These are phyloP conservation scores for Helleia helle DNA, from an alignment of 2,888 invertebrate genomes.

Conservation along the genomic window DNA sequence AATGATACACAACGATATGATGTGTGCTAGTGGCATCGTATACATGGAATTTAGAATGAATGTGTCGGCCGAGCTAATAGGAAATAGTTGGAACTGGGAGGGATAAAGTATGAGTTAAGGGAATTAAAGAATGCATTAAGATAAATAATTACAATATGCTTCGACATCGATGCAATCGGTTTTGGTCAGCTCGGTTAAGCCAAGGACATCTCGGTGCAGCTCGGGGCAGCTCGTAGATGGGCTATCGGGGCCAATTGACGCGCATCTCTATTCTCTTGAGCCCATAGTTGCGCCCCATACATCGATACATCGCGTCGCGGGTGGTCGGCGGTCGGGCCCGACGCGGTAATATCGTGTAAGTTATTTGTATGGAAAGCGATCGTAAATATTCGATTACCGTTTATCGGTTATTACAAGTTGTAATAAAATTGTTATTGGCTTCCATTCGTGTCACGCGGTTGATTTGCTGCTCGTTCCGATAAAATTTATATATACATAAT, in stretches of 20 bases:
- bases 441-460: background rate
- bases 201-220: slow-evolving; percentile 10
- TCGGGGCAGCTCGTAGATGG: background rate
- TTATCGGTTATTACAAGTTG: background rate
- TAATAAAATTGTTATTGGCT: background rate
- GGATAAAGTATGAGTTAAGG: too few species aligned
- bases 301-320: background rate
- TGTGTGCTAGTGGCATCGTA: too few species aligned
- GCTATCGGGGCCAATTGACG: background rate
- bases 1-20: too few species aligned
- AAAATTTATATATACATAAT: too few species aligned
- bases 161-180: too few species aligned
- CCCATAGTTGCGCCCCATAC: background rate
- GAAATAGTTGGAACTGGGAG: too few species aligned
- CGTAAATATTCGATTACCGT: background rate
- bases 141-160: too few species aligned
- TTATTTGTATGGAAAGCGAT: background rate
- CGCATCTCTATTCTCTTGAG: too few species aligned
- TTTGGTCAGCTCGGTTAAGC: too few species aligned
- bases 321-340: background rate
- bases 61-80: too few species aligned
- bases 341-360: background rate
- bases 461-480: background rate
- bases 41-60: too few species aligned
- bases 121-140: too few species aligned